These are phyloP conservation scores for Acheta domesticus DNA, from an alignment of 2,888 invertebrate species.

Conservation along the genomic window DNA sequence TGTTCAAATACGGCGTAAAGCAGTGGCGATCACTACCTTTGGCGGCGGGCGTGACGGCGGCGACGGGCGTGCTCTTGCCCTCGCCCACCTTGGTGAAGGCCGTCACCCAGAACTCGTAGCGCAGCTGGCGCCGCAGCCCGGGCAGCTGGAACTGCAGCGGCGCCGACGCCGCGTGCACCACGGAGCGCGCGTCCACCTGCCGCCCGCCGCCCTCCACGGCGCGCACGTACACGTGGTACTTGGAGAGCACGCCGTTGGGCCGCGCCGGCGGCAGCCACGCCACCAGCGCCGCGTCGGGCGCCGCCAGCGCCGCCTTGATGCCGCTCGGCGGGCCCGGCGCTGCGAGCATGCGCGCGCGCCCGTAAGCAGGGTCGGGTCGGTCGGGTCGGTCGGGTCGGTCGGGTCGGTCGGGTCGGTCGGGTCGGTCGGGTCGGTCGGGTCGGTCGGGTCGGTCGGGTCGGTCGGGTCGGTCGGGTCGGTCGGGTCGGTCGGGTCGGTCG, in stretches of 20 bases:
- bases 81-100: constrained; percentile 49
- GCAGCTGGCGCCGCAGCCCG: constrained; percentile 53
- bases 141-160: constrained; percentile 48
- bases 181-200: constrained; percentile 34
- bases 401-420: too few relatives aligned
- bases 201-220: constrained; percentile 29
- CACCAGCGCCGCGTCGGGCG: constrained; percentile 45
- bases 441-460: too few relatives aligned
- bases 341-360: constrained; percentile 37
- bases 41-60: constrained; percentile 51
- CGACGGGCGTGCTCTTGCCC: constrained; percentile 46
- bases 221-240: constrained; percentile 45
- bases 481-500: too few relatives aligned
- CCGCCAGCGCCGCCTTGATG: constrained; percentile 49
- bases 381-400: too few relatives aligned
- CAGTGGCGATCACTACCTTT: constrained; percentile 12
- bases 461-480: too few relatives aligned
- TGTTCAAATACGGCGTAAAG: too few relatives aligned
- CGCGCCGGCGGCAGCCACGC: constrained; percentile 36
- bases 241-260: constrained; percentile 49
- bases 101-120: constrained; percentile 53
- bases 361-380: too few relatives aligned
- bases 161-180: constrained; percentile 32
- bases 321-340: constrained; percentile 51
- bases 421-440: too few relatives aligned